Base-by-base conservation (phyloP, 2,797 vertebrate genomes). In the Alca torda region DNA sequence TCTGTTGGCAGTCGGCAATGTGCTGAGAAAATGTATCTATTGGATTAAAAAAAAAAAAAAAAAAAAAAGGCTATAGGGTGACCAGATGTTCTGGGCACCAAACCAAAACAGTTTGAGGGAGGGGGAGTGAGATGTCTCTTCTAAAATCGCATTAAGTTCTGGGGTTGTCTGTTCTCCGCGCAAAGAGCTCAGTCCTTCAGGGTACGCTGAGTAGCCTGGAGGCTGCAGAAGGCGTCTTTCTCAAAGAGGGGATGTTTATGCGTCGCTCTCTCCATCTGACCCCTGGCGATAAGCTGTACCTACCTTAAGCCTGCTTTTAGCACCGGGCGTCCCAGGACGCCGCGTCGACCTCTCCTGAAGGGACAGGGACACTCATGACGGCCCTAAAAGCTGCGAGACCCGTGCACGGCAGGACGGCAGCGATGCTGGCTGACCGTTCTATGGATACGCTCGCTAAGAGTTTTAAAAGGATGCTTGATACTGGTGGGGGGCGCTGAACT, bases 51-150 rank as follows among this genome's bases (percentile, higher is more conserved):
- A 69, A 48, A 68, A 53, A 54, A 93, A 70, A 82, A 61, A 68
- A 37, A 48, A 67, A 48, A 50, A 59, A 93, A 63, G 74, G 87
- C 80, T 94, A 50, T 26, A 12, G 89, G 92, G 59, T 92, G 91
- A 95, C 60, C 59, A 91, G 78, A 82, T 96, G 65, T 96, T 97
- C 53, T n/a, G 94, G 95, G 96, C 91, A 95, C 50, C 37, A 53
- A 56, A 91, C 24, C 80, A 84, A 75, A 95, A 9, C 54, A 37
- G 43, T 50, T 19, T 18, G 72, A 31, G 50, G 53, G 72, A 48
- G 75, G 85, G 50, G 90, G 89, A 67, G 68, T 2, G 48, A 31
- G 48, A 53, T 12, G 73, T 60, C 84, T 72, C 67, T 84, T 70
- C 11, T 23, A 48, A 41, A 87, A 59, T 46, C 13, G 5, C 64